These are phyloP conservation scores for Lissocephala sabroskyi DNA, from an alignment of 2,888 invertebrate genomes.

Conservation along the genomic window DNA sequence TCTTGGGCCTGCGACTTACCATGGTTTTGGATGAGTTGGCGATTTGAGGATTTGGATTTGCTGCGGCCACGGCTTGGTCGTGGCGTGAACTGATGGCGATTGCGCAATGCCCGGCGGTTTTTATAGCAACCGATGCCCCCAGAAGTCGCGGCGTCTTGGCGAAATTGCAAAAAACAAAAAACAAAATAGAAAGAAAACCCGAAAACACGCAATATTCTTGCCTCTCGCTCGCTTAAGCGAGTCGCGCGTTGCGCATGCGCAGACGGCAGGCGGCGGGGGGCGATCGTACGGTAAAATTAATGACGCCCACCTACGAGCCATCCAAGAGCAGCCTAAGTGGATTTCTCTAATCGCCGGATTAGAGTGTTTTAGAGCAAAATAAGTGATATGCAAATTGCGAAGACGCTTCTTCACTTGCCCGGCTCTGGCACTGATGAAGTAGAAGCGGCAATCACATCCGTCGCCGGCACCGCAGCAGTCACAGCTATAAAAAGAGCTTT, in stretches of 20 bases:
- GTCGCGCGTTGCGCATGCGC: no score
- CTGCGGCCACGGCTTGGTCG: not conserved
- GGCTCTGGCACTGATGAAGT: no score
- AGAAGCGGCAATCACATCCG: no score
- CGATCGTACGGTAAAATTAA: not conserved
- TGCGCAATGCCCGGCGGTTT: conserved; percentile 27
- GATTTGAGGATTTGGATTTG: not conserved
- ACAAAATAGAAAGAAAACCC: no score
- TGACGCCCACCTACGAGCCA: not conserved
- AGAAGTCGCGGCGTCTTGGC: no score
- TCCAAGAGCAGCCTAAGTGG: no score
- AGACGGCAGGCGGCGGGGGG: no score
- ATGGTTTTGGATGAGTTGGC: not conserved
- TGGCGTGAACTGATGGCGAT: conserved; percentile 40
- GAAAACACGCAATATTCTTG: no score
- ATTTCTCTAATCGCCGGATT: no score
- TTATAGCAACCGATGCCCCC: conserved; percentile 34
- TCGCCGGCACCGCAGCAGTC: no score
- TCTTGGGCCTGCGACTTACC: not conserved
- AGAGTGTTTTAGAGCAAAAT: not conserved
- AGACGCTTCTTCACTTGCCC: not conserved
- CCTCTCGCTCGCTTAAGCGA: no score
- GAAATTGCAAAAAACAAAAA: not conserved
- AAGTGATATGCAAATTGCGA: not conserved
- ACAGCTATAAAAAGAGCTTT: no score